Percentiles rank a stretch among this genome's conserved stretches.
These are phyloP conservation scores for Brachymystax lenok DNA, from an alignment of 2,797 vertebrate genomes.

Conservation along the genomic window DNA sequence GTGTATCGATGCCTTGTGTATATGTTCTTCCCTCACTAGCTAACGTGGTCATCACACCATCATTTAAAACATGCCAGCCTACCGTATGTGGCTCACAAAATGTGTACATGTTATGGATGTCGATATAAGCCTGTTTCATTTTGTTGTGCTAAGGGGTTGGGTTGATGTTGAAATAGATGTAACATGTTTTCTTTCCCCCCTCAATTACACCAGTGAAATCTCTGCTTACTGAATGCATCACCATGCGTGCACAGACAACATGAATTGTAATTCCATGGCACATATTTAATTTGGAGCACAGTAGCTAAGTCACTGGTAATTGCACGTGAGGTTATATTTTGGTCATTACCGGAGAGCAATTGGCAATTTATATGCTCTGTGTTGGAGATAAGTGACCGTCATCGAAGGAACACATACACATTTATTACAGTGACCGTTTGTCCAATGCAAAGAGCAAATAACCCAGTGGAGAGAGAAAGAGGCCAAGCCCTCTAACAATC, in stretches of 20 bases:
- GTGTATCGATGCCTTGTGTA: too few species aligned
- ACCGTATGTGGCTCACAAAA: too few species aligned
- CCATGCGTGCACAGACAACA: conserved; percentile 50
- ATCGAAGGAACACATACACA: conserved; percentile 56
- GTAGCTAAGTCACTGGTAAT: conserved; percentile 60
- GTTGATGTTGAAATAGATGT: conserved; percentile 56
- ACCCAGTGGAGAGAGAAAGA: conserved; percentile 54
- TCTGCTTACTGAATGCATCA: conserved; percentile 61
- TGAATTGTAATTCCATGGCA: conserved; percentile 59
- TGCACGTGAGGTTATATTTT: conserved; percentile 69
- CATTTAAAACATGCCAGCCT: too few species aligned
- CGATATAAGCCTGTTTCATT: conserved; percentile 13
- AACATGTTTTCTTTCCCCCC: conserved; percentile 52
- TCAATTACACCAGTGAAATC: conserved; percentile 66
- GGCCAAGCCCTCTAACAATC: conserved; percentile 52
- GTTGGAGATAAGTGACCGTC: conserved; percentile 61
- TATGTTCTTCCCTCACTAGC: too few species aligned
- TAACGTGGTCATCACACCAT: too few species aligned
- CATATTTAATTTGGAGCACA: conserved; percentile 63
- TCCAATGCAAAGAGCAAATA: conserved; percentile 52
- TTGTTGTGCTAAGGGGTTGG: conserved; percentile 54
- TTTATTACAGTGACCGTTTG: conserved; percentile 56
- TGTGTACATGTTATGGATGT: too few species aligned
- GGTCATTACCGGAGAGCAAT: conserved; percentile 69
- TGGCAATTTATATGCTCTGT: conserved; percentile 68